These are phyloP conservation scores for Diplodus sargus DNA, from an alignment of 2,797 vertebrate species.

Conservation along the genomic window DNA sequence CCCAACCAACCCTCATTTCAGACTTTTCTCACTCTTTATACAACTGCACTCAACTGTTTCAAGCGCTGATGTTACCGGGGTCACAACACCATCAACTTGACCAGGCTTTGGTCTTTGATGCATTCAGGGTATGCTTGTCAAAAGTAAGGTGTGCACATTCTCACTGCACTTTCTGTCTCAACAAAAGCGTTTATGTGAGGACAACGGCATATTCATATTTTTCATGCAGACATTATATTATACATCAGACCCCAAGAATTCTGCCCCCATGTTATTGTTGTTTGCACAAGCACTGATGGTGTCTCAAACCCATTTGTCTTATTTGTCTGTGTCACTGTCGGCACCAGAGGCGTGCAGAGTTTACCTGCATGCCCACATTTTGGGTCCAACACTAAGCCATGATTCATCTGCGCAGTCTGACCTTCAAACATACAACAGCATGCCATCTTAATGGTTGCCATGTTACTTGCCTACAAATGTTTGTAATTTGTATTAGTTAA, in stretches of 20 bases:
- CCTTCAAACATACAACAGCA: conserved; percentile 18
- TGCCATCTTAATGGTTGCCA: not conserved
- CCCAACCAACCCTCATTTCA: too few relatives aligned
- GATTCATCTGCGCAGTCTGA: conserved; percentile 8
- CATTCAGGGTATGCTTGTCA: too few relatives aligned
- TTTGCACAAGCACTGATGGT: not conserved
- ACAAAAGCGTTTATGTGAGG: not conserved
- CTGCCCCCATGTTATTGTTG: not conserved
- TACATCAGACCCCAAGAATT: not conserved
- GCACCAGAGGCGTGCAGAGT: conserved; percentile 5
- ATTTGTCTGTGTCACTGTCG: conserved; percentile 6
- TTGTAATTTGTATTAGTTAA: not conserved
- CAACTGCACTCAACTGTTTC: too few relatives aligned
- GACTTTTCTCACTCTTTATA: too few relatives aligned
- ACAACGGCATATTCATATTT: not conserved
- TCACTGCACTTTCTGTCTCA: not conserved
- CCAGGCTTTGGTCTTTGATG: too few relatives aligned
- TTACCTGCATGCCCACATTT: conserved; percentile 5
- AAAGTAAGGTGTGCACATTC: not conserved
- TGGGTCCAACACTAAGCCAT: not conserved
- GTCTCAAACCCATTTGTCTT: not conserved
- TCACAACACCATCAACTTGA: too few relatives aligned
- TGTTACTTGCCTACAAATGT: not conserved
- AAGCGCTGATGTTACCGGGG: too few relatives aligned
- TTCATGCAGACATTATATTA: not conserved